Evolutionary conservation across 1,140 invertebrate genomes (phyloP), one percentile per base, ranked within the genome.

Genomic region (Sinella curviseta): DNA sequence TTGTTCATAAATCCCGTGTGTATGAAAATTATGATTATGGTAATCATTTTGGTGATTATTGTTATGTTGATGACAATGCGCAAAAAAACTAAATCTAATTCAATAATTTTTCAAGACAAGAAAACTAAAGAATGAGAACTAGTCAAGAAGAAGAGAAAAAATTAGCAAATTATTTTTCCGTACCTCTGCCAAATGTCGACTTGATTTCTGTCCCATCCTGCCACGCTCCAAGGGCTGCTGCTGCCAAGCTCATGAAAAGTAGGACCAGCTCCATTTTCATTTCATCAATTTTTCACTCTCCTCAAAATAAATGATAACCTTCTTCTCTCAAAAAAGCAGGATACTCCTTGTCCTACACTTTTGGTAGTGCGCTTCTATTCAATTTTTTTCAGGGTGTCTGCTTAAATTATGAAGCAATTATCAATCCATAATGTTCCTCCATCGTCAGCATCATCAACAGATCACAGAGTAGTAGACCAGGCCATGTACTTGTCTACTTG

Each of bases 131-230:
- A 8, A 26, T 60, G 57, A 30, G n/a, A n/a, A n/a, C n/a, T n/a
- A n/a, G n/a, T n/a, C n/a, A n/a, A n/a, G n/a, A n/a, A n/a, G n/a
- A n/a, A n/a, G n/a, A n/a, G n/a, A n/a, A n/a, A 31, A 4, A 70
- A 30, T 31, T 70, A 8, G 12, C 8, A 31, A 30, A 70, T 70
- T 70, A 2, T 14, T 65, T 33, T 33, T 73, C 28, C 26, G 39
- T 79, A 70, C 74, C 65, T 77, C 36, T 35, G 26, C 54, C n/a
- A 34, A 76, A 70, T 60, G 35, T 34, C 54, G 78, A 79, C 48
- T 77, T 76, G 55, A 79, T 65, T 74, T 55, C 60, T 17, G 65
- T 76, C 67, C 74, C 78, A 77, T 80, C 79, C 67, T 77, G 79
- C 76, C 67, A 77, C 70, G 76, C 75, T 74, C 79, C 76, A 57